phyloP scores from a whole-genome alignment of 1,140 invertebrate genomes.

The Gonatopus flavifemur region DNA sequence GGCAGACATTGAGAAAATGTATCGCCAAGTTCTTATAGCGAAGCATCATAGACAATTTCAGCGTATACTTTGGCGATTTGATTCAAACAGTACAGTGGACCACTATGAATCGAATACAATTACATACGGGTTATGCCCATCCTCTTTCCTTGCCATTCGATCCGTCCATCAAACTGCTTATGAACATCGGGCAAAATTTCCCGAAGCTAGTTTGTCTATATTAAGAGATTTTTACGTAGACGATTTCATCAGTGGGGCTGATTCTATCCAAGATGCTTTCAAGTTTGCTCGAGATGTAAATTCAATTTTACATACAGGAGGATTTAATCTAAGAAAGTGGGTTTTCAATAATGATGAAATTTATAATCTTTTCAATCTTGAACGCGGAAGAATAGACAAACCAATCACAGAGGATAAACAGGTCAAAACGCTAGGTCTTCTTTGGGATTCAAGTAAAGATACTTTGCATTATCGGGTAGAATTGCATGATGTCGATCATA shows the following conservation, averaged over 20 bases:
- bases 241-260: conserved; percentile 44
- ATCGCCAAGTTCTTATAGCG: not conserved
- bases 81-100: conserved; percentile 13
- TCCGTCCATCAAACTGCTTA: conserved; percentile 32
- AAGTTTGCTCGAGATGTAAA: too few species aligned
- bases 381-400: too few species aligned
- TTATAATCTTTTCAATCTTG: too few species aligned
- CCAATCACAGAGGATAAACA: too few species aligned
- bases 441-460: too few species aligned
- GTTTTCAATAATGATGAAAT: too few species aligned
- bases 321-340: too few species aligned
- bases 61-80: conserved; percentile 4
- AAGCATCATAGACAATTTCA: not conserved
- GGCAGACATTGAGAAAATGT: not conserved
- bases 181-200: conserved; percentile 29
- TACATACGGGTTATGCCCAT: conserved; percentile 40
- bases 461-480: too few species aligned
- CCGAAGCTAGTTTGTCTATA: conserved; percentile 30
- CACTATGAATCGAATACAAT: conserved; percentile 35
- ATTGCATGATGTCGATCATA: too few species aligned
- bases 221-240: conserved; percentile 51
- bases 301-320: too few species aligned
- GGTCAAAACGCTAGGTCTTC: too few species aligned
- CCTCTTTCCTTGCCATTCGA: conserved; percentile 39
- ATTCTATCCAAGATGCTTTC: too few species aligned